phyloP scores from a whole-genome alignment of 2,113 vertebrate genomes.

The Phrynosoma blainvillii region DNA sequence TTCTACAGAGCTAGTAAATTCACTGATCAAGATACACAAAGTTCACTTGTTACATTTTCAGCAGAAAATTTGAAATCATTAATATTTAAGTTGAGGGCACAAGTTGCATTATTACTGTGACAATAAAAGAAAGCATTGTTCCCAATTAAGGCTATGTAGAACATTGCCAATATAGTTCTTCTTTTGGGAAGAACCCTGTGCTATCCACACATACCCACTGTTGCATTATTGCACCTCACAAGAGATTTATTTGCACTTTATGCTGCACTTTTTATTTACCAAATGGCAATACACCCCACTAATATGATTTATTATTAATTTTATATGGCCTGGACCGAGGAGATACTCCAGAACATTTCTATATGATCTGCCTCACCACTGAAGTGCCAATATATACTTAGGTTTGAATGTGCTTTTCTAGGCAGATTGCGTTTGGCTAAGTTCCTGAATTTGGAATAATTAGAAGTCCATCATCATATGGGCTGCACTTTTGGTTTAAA shows the following conservation, averaged over 20 bases:
- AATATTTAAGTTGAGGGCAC: slow-evolving; percentile 14
- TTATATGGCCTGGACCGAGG: background rate
- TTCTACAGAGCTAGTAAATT: slow-evolving; percentile 50
- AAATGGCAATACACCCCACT: background rate
- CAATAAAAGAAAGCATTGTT: background rate
- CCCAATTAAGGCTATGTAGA: background rate
- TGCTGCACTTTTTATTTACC: background rate
- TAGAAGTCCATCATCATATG: background rate
- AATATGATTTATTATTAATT: background rate
- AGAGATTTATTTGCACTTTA: background rate
- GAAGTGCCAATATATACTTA: background rate
- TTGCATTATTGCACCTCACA: background rate
- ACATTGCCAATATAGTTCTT: background rate
- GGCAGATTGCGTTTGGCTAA: background rate
- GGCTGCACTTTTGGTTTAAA: background rate
- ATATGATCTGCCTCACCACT: background rate
- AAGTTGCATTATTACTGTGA: background rate
- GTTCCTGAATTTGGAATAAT: background rate
- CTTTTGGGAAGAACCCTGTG: background rate
- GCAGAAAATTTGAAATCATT: slow-evolving; percentile 22
- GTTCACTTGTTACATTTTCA: slow-evolving; percentile 11
- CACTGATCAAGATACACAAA: slow-evolving; percentile 47
- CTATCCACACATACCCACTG: background rate
- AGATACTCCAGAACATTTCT: background rate
- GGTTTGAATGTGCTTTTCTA: background rate